These are phyloP conservation scores for Toxotes lorentzi DNA, from an alignment of 2,797 vertebrate species.

Conservation along the genomic window DNA sequence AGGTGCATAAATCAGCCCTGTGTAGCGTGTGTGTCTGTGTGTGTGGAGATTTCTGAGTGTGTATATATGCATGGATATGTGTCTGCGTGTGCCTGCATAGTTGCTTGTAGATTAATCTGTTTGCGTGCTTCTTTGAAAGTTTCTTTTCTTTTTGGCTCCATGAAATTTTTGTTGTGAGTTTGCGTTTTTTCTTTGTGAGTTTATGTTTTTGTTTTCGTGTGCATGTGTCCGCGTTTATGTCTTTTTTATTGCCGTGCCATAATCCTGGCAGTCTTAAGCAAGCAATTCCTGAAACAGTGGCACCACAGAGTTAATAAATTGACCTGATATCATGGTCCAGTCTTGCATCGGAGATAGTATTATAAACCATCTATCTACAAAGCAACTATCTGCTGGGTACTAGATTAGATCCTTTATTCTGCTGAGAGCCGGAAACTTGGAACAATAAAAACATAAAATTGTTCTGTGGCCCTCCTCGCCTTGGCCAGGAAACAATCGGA, in stretches of 20 bases:
- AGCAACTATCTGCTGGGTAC: slow-evolving; percentile 25
- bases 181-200: neutral
- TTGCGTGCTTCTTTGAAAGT: neutral
- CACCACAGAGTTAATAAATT: slow-evolving; percentile 21
- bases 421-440: slow-evolving; percentile 54
- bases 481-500: neutral
- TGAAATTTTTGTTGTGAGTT: neutral
- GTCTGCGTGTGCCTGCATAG: neutral
- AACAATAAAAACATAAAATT: slow-evolving; percentile 60
- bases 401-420: slow-evolving; percentile 39
- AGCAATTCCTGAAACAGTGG: slow-evolving; percentile 45
- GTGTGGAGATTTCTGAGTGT: neutral
- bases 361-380: slow-evolving; percentile 45
- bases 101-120: too few species aligned
- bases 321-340: slow-evolving; percentile 37
- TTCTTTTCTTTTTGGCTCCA: neutral
- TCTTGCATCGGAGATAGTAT: neutral
- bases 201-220: neutral
- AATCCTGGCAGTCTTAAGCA: slow-evolving; percentile 32
- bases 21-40: neutral
- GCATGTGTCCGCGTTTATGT: neutral
- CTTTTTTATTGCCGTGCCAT: slow-evolving; percentile 38
- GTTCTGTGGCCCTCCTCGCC: neutral
- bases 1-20: neutral
- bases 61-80: neutral